Conservation (phyloP, 2,888 invertebrate genomes). For the Eulithis prunata region DNA sequence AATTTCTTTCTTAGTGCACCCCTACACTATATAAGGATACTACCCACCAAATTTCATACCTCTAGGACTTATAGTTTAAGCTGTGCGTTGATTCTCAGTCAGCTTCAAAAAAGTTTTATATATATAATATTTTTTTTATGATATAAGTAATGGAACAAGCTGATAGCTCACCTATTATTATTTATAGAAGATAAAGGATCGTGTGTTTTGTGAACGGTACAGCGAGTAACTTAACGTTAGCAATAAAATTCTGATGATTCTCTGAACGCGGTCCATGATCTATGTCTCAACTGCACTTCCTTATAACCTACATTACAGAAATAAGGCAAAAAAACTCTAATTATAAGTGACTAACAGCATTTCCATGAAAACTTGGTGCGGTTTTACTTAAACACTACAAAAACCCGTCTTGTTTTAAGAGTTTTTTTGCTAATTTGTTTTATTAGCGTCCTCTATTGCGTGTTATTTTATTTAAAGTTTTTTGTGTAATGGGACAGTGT, state of each 20-base stretch:
- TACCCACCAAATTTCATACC: too few relatives aligned
- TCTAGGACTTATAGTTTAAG: too few relatives aligned
- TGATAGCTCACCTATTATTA: too few relatives aligned
- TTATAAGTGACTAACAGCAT: slow-evolving; percentile 57
- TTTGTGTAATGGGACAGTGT: neutral
- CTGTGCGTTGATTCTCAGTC: too few relatives aligned
- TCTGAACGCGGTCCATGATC: slow-evolving; percentile 50
- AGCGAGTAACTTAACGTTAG: slow-evolving; percentile 40
- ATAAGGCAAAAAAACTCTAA: slow-evolving; percentile 57
- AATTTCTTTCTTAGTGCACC: too few relatives aligned
- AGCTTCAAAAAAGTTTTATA: too few relatives aligned
- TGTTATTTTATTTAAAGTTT: slow-evolving; percentile 10
- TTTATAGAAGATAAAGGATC: neutral
- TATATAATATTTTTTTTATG: too few relatives aligned
- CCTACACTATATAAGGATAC: too few relatives aligned
- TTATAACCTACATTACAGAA: slow-evolving; percentile 52
- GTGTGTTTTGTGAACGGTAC: slow-evolving; percentile 42
- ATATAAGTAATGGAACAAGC: too few relatives aligned
- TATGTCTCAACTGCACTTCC: slow-evolving; percentile 58
- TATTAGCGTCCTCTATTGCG: slow-evolving; percentile 34
- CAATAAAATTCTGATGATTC: slow-evolving; percentile 52
- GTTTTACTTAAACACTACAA: slow-evolving; percentile 41
- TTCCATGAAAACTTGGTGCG: slow-evolving; percentile 58
- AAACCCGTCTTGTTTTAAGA: slow-evolving; percentile 33
- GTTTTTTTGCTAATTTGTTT: slow-evolving; percentile 39